phyloP scores from a whole-genome alignment of 2,888 invertebrate species.

The Acanthosepion lycidas region DNA sequence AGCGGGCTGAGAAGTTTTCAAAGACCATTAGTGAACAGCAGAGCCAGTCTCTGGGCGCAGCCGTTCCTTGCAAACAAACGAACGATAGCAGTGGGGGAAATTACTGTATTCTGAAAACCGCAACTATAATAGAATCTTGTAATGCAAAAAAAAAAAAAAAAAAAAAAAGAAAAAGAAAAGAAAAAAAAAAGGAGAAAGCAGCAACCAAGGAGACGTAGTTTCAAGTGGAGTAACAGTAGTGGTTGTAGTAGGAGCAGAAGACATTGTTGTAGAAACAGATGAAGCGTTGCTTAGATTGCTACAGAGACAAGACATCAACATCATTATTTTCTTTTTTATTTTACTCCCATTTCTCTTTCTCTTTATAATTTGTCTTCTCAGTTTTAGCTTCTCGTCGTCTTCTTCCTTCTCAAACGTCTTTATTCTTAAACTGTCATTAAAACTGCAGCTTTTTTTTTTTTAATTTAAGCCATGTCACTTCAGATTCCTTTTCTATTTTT shows the following conservation, averaged over 20 bases:
- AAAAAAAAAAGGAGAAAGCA: not conserved
- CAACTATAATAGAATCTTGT: not conserved
- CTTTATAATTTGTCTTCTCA: too few relatives aligned
- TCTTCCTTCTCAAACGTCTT: too few relatives aligned
- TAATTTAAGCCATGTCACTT: too few relatives aligned
- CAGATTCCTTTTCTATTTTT: too few relatives aligned
- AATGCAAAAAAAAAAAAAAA: not conserved
- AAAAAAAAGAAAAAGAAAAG: not conserved
- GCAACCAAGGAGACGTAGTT: slow-evolving; percentile 9
- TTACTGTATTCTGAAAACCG: not conserved
- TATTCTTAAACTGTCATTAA: too few relatives aligned
- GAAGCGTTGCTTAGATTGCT: too few relatives aligned
- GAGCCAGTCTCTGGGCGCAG: not conserved
- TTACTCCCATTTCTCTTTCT: too few relatives aligned
- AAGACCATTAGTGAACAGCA: not conserved
- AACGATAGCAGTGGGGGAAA: not conserved
- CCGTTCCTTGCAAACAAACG: not conserved
- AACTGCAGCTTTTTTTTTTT: too few relatives aligned
- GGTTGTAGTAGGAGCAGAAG: not conserved
- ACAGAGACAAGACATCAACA: too few relatives aligned
- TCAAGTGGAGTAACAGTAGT: not conserved
- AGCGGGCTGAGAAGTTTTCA: not conserved
- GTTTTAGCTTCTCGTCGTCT: too few relatives aligned
- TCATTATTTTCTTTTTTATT: too few relatives aligned
- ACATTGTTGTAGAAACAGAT: too few relatives aligned